phyloP scores from a whole-genome alignment of 2,113 vertebrate genomes.

The Ictalurus punctatus region DNA sequence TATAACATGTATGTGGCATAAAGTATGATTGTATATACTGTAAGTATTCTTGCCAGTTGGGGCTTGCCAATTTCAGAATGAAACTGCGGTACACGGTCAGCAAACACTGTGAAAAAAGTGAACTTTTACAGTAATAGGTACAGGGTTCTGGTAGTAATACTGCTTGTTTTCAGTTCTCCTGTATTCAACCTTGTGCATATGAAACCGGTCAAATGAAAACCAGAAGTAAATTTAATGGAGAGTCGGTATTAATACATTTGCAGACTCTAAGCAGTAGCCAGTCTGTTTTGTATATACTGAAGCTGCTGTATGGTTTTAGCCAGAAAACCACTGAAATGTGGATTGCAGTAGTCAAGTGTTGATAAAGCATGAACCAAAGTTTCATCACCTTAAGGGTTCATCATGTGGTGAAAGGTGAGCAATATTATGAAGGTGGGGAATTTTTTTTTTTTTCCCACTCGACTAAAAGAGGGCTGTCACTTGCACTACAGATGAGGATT shows the following conservation, averaged over 20 bases:
- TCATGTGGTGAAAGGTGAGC: neutral
- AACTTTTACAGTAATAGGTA: neutral
- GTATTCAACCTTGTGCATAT: neutral
- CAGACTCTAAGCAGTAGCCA: neutral
- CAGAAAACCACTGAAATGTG: neutral
- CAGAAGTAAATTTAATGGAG: slow-evolving; percentile 17
- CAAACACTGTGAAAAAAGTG: neutral
- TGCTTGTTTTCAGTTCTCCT: neutral
- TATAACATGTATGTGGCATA: neutral
- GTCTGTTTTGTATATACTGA: neutral
- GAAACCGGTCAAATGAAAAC: slow-evolving; percentile 12
- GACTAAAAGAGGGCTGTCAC: neutral
- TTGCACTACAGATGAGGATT: neutral
- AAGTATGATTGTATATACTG: neutral
- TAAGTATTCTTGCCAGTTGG: neutral
- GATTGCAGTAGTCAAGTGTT: neutral
- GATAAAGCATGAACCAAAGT: neutral
- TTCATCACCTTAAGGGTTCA: neutral
- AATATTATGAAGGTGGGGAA: neutral
- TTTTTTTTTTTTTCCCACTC: too few species aligned
- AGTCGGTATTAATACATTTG: neutral
- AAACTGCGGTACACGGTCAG: neutral
- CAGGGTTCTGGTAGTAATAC: neutral
- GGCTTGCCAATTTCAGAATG: neutral
- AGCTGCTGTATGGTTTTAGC: neutral